A percentile compares a stretch with the other conserved stretches of the same genome.
These are phyloP conservation scores for Rhimphoctona megacephalus DNA, from an alignment of 2,888 invertebrate species.

Conservation along the genomic window DNA sequence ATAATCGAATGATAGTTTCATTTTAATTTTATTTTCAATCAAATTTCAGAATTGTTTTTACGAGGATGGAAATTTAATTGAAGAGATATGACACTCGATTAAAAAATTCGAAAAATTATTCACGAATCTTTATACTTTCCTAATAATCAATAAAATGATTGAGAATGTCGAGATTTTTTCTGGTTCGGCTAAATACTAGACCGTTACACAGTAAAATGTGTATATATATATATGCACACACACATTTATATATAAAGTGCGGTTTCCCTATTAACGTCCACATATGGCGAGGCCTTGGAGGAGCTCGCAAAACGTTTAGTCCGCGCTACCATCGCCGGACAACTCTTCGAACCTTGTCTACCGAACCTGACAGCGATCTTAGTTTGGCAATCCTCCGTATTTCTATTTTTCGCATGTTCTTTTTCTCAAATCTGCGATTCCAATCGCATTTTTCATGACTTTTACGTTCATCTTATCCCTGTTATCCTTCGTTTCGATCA, in stretches of 20 bases:
- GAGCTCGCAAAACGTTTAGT: conserved; percentile 11
- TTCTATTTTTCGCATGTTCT: conserved; percentile 28
- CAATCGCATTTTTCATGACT: conserved; percentile 30
- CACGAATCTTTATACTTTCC: too few relatives aligned
- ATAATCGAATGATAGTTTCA: not conserved
- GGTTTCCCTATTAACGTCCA: conserved; percentile 67
- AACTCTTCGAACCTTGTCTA: conserved; percentile 39
- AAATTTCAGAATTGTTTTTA: not conserved
- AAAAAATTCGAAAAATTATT: too few relatives aligned
- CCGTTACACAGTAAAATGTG: too few relatives aligned
- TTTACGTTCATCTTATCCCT: conserved; percentile 28
- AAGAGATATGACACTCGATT: too few relatives aligned
- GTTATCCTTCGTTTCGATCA: conserved; percentile 63
- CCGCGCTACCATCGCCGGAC: conserved; percentile 4
- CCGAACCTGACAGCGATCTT: conserved; percentile 15
- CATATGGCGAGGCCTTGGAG: conserved; percentile 70
- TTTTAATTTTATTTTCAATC: not conserved
- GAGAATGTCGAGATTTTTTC: too few relatives aligned
- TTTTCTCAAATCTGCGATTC: conserved; percentile 11
- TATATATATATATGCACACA: too few relatives aligned
- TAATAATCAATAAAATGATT: too few relatives aligned
- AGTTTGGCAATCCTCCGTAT: conserved; percentile 22
- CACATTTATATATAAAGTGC: conserved; percentile 2
- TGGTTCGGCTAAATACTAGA: too few relatives aligned
- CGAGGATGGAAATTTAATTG: too few relatives aligned